Conservation (phyloP, 2,888 invertebrate species). For the Taenaris catops region DNA sequence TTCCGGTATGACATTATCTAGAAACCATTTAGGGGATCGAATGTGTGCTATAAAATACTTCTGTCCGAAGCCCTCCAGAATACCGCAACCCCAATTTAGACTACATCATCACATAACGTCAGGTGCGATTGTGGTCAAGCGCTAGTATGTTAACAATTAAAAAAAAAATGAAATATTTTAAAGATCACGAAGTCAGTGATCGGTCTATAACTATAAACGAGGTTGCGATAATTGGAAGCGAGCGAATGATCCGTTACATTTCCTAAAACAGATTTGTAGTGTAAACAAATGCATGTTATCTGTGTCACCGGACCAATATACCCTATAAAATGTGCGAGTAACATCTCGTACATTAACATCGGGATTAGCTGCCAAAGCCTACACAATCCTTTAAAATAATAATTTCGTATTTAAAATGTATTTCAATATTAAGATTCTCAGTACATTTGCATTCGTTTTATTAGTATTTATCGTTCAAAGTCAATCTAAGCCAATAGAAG, state of each 20-base stretch:
- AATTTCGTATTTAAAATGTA: constrained; percentile 29
- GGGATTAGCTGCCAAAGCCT: constrained; percentile 40
- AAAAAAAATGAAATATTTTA: constrained; percentile 1
- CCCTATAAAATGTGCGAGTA: constrained; percentile 54
- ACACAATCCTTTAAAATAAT: constrained; percentile 5
- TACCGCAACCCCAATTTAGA: too few species aligned
- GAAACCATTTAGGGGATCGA: background rate
- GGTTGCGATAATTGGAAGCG: constrained; percentile 65
- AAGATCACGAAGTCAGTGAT: constrained; percentile 6
- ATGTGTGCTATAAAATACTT: too few species aligned
- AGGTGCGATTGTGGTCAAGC: too few species aligned
- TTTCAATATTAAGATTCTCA: constrained; percentile 30
- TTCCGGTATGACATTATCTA: background rate
- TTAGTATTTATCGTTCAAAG: constrained; percentile 31
- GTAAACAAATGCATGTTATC: constrained; percentile 65
- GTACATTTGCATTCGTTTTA: constrained; percentile 31
- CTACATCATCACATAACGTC: too few species aligned
- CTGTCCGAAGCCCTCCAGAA: too few species aligned
- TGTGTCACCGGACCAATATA: constrained; percentile 55
- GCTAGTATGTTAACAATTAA: too few species aligned
- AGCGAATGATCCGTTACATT: constrained; percentile 65
- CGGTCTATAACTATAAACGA: constrained; percentile 48
- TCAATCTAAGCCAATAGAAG: constrained; percentile 39
- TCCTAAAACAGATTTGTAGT: constrained; percentile 55
- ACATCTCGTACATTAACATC: constrained; percentile 34